phyloP scores from a whole-genome alignment of 2,888 invertebrate species.

The Lepetodrilus schrolli region DNA sequence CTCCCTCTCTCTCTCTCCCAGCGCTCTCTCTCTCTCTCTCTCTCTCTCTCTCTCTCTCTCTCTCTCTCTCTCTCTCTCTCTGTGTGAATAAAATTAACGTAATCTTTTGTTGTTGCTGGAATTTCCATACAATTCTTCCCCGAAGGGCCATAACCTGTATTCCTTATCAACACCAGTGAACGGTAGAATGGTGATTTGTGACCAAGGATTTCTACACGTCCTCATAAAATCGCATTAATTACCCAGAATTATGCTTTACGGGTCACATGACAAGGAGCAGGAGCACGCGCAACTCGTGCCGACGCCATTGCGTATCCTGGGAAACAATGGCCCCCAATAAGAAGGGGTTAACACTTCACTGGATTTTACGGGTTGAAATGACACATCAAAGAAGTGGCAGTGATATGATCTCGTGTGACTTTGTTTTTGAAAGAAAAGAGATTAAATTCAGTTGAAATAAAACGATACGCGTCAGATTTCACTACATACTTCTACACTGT shows the following conservation, averaged over 20 bases:
- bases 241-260: not conserved
- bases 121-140: no score
- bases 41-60: no score
- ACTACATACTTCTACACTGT: no score
- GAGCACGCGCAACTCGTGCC: conserved; percentile 9
- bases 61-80: not conserved
- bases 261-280: conserved; percentile 4
- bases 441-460: no score
- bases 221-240: conserved; percentile 11
- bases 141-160: conserved; percentile 12
- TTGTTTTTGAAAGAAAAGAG: no score
- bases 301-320: not conserved
- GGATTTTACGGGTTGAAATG: not conserved
- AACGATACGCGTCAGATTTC: no score
- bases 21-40: no score
- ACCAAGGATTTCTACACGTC: conserved; percentile 1
- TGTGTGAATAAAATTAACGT: not conserved
- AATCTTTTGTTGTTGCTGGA: not conserved
- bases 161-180: not conserved
- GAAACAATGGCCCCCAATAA: not conserved
- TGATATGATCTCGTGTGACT: not conserved
- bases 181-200: not conserved
- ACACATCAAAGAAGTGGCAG: not conserved
- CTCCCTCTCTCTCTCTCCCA: no score
- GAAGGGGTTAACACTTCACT: not conserved